Percentiles rank a stretch among this genome's conserved stretches.
Conservation (phyloP, 2,888 invertebrate species). For the Sarcophaga rosellei region DNA sequence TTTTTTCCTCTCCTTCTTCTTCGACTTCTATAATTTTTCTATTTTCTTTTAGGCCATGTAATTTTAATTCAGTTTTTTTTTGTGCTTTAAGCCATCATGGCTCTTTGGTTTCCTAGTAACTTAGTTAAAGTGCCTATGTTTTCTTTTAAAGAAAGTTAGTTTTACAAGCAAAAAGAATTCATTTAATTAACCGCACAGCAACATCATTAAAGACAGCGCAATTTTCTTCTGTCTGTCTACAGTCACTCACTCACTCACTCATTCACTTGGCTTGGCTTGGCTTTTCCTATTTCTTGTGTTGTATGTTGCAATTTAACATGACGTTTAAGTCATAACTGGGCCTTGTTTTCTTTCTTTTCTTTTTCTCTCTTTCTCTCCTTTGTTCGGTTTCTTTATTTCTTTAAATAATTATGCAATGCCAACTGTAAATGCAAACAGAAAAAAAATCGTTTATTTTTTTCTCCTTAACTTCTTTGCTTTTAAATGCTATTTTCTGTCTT, state of each 20-base stretch:
- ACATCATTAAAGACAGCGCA: constrained; percentile 35
- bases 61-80: neutral
- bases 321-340: constrained; percentile 56
- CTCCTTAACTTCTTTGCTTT: neutral
- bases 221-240: neutral
- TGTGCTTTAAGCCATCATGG: neutral
- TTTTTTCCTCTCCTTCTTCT: neutral
- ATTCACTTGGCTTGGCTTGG: neutral
- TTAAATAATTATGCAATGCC: neutral
- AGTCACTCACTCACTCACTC: neutral
- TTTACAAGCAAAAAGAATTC: constrained; percentile 44
- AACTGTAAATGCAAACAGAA: too few relatives aligned
- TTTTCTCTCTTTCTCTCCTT: neutral
- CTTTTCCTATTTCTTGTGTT: constrained; percentile 30
- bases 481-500: neutral
- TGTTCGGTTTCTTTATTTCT: neutral
- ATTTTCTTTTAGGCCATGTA: constrained; percentile 47
- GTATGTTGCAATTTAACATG: constrained; percentile 23
- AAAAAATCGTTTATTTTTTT: too few relatives aligned
- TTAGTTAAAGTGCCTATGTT: constrained; percentile 21
- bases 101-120: constrained; percentile 48
- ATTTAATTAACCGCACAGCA: constrained; percentile 58
- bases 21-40: too few relatives aligned
- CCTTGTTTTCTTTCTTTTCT: constrained; percentile 19
- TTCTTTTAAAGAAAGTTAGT: neutral